Percentiles rank a stretch among this genome's conserved stretches.
phyloP scores from a whole-genome alignment of 1,140 invertebrate species.

The Ruditapes philippinarum region DNA sequence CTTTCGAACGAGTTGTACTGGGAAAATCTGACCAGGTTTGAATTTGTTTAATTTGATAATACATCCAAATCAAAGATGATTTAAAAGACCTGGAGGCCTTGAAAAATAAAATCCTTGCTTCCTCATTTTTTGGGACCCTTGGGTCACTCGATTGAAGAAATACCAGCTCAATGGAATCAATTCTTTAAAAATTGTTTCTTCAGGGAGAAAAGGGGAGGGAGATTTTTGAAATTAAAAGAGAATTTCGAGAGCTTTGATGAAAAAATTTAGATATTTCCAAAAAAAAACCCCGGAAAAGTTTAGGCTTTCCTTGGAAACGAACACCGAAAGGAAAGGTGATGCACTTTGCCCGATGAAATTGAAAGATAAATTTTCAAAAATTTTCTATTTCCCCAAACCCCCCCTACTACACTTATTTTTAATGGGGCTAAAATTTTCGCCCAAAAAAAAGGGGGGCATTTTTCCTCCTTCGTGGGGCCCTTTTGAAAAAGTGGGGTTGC shows the following conservation, averaged over 20 bases:
- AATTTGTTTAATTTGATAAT: conserved; percentile 15
- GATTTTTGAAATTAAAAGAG: background rate
- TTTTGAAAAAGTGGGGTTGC: background rate
- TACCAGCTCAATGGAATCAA: conserved; percentile 49
- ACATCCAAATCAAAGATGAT: background rate
- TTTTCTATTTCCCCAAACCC: conserved; percentile 11
- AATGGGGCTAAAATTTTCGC: background rate
- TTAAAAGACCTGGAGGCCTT: background rate
- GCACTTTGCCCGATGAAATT: background rate
- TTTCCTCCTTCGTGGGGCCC: background rate
- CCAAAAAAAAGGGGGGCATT: background rate
- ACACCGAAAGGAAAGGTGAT: conserved; percentile 26
- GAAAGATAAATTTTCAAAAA: conserved; percentile 22
- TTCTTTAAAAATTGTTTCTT: background rate
- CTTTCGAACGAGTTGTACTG: background rate
- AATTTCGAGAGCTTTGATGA: conserved; percentile 5
- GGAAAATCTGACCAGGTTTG: background rate
- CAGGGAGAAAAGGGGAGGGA: background rate
- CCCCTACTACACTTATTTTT: background rate
- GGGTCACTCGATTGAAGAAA: background rate
- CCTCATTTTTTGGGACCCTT: background rate
- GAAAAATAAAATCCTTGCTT: conserved; percentile 13
- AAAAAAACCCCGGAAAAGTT: background rate
- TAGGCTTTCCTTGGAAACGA: conserved; percentile 17
- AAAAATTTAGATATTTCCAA: conserved; percentile 10